These are phyloP conservation scores for Cotesia typhae DNA, from an alignment of 1,140 invertebrate genomes.

Conservation along the genomic window DNA sequence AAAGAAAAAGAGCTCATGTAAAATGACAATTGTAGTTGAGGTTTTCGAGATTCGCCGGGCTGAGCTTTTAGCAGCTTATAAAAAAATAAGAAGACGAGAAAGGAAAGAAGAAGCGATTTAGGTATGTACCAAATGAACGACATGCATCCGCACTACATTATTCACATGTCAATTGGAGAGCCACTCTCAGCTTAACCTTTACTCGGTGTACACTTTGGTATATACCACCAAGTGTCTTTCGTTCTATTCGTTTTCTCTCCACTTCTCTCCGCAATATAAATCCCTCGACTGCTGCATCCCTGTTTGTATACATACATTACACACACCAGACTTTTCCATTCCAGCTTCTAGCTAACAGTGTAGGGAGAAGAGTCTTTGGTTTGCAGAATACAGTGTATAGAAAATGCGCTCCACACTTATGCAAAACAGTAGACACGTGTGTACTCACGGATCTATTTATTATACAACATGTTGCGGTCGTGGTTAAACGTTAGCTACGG, in stretches of 20 bases:
- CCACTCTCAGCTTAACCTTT: not conserved
- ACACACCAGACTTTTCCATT: too few species aligned
- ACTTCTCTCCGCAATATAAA: too few species aligned
- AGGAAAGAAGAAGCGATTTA: conserved; percentile 23
- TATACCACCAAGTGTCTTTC: too few species aligned
- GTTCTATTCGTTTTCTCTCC: not conserved
- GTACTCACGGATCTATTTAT: conserved; percentile 34
- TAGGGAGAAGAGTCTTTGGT: too few species aligned
- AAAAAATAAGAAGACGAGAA: not conserved
- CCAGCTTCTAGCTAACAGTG: too few species aligned
- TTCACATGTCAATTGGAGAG: conserved; percentile 33
- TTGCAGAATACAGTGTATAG: not conserved
- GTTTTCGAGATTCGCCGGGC: too few species aligned
- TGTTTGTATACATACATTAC: not conserved
- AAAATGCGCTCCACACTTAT: not conserved
- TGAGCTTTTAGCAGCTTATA: too few species aligned
- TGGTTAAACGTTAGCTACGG: conserved; percentile 29
- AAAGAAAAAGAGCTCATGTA: too few species aligned
- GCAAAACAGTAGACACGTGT: too few species aligned
- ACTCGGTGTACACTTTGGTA: not conserved
- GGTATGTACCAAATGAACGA: conserved; percentile 24
- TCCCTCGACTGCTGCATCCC: conserved; percentile 8
- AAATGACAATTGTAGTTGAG: too few species aligned
- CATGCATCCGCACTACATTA: conserved; percentile 30
- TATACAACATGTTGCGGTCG: conserved; percentile 35